phyloP scores from a whole-genome alignment of 2,797 vertebrate species.

The Muscicapa striata region DNA sequence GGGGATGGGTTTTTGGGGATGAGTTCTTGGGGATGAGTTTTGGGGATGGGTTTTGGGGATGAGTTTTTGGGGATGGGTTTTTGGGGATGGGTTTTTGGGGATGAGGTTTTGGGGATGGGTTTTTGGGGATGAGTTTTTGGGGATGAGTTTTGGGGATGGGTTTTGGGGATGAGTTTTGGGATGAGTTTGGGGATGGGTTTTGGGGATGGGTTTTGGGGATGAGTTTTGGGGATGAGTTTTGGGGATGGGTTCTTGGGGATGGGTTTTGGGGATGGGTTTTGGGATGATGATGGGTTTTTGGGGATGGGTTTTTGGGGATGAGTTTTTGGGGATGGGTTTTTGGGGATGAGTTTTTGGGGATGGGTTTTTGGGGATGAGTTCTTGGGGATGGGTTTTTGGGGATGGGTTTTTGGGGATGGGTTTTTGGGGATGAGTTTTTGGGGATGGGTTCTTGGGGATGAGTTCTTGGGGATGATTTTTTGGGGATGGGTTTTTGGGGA shows the following conservation, averaged over 20 bases:
- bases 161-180: too few relatives aligned
- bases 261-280: rapidly evolving
- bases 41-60: too few relatives aligned
- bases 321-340: rapidly evolving
- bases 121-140: background rate
- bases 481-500: too few relatives aligned
- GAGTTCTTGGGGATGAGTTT: rapidly evolving
- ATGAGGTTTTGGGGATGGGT: rapidly evolving
- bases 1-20: background rate
- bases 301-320: background rate
- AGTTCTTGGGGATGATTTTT: rapidly evolving
- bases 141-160: rapidly evolving
- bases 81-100: background rate
- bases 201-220: background rate
- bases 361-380: rapidly evolving
- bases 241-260: background rate
- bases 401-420: too few relatives aligned
- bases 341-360: background rate
- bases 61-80: background rate
- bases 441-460: background rate
- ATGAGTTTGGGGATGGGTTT: background rate
- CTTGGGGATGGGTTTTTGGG: too few relatives aligned
- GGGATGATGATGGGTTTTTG: too few relatives aligned
- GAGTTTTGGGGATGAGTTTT: rapidly evolving
- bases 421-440: rapidly evolving